Base-by-base conservation (phyloP, 2,888 invertebrate genomes). In the Conchocele bisecta region DNA sequence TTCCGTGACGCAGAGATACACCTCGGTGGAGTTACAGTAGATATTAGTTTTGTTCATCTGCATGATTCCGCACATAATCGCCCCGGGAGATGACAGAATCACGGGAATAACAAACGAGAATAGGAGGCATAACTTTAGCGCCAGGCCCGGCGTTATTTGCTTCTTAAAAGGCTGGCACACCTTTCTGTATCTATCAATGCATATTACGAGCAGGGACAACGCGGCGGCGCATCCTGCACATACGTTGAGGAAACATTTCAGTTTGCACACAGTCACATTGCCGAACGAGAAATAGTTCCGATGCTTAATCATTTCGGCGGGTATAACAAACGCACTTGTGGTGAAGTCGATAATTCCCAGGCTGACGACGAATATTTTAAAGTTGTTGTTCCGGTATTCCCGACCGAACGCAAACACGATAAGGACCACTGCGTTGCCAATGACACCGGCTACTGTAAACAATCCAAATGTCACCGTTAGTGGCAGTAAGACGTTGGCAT, bases 241-340 rank as follows among this genome's bases (percentile, higher is more conserved):
- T 2, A 77, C 77, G 46, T 77, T 77, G 48, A 77, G 71, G 5
- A 77, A 24, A 31, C 71, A 74, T 44, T 77, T 77, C 1, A 65
- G 35, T 31, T 77, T 77, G 33, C 77, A 77, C 60, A 74, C 42
- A 22, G 58, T 61, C 7, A 71, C 3, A 54, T 65, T 63, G 41
- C 61, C 74, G 31, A 74, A 77, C 6, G 70, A 57, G 46, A 77
- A 77, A 48, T 61, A 77, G 41, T 77, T 70, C 29, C 64, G 26
- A 29, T 77, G 77, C 37, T 74, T 77, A 0, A 42, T 22, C 56
- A 77, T 74, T 44, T 77, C 77, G 6, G 74, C 77, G 9, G 77
- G 77, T 22, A 77, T 70, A 2, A 74, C 53, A 41, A 71, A 71
- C 11, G 59, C 65, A 37, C 74, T 60, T 7, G 74, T 77, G 3